A percentile compares a stretch with the other conserved stretches of the same genome.
phyloP scores from a whole-genome alignment of 2,797 vertebrate genomes.

The Chaunax sp. region DNA sequence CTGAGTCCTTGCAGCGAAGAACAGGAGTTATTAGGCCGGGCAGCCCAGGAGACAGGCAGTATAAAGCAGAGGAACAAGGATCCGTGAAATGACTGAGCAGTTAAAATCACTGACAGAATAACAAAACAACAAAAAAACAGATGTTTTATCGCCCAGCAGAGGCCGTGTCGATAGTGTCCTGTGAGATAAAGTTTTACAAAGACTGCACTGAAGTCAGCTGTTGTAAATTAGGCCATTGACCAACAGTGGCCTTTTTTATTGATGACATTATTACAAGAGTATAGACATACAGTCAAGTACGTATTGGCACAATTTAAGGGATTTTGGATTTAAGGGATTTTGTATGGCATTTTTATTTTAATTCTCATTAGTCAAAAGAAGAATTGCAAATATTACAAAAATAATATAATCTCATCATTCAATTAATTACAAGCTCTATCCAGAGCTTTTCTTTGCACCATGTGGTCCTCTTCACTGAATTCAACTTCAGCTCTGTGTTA shows the following conservation, averaged over 20 bases:
- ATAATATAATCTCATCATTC: too few relatives aligned
- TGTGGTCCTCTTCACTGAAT: too few relatives aligned
- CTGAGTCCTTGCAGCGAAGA: slow-evolving; percentile 35
- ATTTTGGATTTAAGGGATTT: too few relatives aligned
- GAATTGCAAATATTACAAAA: too few relatives aligned
- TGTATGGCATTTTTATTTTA: too few relatives aligned
- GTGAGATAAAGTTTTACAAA: not conserved
- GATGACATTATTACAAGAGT: not conserved
- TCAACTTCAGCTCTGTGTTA: too few relatives aligned
- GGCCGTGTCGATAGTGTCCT: not conserved
- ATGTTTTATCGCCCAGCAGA: slow-evolving; percentile 13
- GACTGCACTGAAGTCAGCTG: not conserved
- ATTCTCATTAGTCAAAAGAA: too few relatives aligned
- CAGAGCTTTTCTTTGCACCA: too few relatives aligned
- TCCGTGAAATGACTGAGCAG: slow-evolving; percentile 14
- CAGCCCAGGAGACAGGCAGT: slow-evolving; percentile 11
- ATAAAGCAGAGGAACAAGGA: slow-evolving; percentile 39
- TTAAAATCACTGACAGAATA: slow-evolving; percentile 6
- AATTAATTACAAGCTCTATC: too few relatives aligned
- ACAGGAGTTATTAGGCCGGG: slow-evolving; percentile 39
- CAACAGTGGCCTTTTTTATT: not conserved
- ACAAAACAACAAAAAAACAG: not conserved
- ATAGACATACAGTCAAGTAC: too few relatives aligned
- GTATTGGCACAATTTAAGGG: too few relatives aligned
- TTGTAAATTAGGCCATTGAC: not conserved